These are phyloP conservation scores for Hirtodrosophila cameraria DNA, from an alignment of 2,888 invertebrate species.

Conservation along the genomic window DNA sequence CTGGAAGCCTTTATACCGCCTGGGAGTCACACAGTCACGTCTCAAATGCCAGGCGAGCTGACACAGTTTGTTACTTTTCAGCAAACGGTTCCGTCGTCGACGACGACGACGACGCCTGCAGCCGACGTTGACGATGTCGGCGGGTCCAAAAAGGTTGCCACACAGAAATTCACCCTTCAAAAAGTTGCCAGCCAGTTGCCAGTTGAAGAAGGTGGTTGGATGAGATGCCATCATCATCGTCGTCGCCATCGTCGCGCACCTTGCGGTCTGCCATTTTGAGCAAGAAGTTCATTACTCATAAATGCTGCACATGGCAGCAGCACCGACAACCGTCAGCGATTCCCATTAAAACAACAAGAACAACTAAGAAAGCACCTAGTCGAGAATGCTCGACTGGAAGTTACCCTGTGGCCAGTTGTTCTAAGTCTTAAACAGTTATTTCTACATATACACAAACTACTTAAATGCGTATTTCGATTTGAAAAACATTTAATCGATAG, in stretches of 20 bases:
- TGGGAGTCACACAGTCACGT: conserved; percentile 77
- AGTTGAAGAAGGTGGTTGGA: conserved; percentile 36
- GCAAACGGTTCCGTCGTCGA: conserved; percentile 60
- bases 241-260: conserved; percentile 60
- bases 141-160: conserved; percentile 57
- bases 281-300: conserved; percentile 82
- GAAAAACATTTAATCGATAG: too few species aligned
- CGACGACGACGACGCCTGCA: conserved; percentile 55
- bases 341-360: conserved; percentile 74
- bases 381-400: too few species aligned
- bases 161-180: conserved; percentile 62
- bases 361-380: neutral
- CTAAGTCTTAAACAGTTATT: too few species aligned
- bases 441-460: too few species aligned
- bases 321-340: conserved; percentile 48
- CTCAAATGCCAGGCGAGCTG: conserved; percentile 74
- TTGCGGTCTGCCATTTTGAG: conserved; percentile 76
- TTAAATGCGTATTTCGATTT: too few species aligned
- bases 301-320: conserved; percentile 76
- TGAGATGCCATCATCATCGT: conserved; percentile 55
- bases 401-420: too few species aligned
- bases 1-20: conserved; percentile 42
- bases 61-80: conserved; percentile 80
- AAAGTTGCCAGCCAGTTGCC: conserved; percentile 40
- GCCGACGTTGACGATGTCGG: conserved; percentile 63